Evolutionary conservation across 2,113 vertebrate genomes (phyloP), one percentile per base, ranked within the genome.

Genomic region (Scophthalmus maximus): DNA sequence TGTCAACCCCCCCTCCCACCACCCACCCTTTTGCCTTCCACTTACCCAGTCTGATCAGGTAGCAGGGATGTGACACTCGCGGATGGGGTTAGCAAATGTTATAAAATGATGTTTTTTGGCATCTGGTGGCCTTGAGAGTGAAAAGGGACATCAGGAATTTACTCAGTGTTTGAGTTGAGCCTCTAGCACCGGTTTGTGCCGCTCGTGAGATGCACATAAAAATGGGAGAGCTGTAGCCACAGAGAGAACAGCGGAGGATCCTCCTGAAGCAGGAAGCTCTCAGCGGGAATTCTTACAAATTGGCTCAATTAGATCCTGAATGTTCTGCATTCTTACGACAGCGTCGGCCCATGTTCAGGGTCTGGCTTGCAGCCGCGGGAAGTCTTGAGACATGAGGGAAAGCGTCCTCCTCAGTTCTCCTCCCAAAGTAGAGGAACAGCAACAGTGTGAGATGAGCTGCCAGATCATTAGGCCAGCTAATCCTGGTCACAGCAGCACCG

Each of bases 381-480:
- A 78, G 74, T 26, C 73, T 73, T n/a, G 66, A 65, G 85, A 83
- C 52, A 8, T 57, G 65, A 70, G 61, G 59, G 25, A 75, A 67
- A 2, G 22, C 25, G 70, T 25, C 22, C 71, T 84, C 73, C 50
- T 68, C 26, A n/a, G 64, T 78, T 80, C 58, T 76, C 59, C 67
- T 76, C 82, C 71, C 25, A 5, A 88, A 83, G 80, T 73, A 10
- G 30, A 27, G 47, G 65, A 83, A 69, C 71, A 29, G 87, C 5
- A 50, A n/a, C n/a, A 76, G 67, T 46, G 68, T 18, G 76, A 77
- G 81, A 86, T 14, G 73, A 86, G 69, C 84, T 67, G 74, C 79
- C 75, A 79, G 91, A 93, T 93, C 92, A 92, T 93, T 91, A 92
- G 88, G 87, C 78, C 82, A 72, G 83, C 88, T 91, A 91, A 92